Conservation (phyloP, 1,140 invertebrate genomes). For the Hestina assimilis region DNA sequence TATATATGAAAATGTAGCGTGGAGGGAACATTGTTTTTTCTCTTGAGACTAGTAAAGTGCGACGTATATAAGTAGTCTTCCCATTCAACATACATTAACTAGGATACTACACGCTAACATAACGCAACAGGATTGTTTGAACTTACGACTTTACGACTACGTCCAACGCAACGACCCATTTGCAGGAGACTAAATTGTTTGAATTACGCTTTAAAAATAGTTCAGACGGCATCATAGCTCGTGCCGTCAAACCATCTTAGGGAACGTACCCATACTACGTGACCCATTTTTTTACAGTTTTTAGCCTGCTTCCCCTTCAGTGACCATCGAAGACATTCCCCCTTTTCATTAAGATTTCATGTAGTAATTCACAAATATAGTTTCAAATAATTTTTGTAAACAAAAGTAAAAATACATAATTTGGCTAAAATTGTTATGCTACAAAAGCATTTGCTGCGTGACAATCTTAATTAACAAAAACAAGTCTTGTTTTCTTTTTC, state of each 20-base stretch:
- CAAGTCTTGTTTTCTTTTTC: too few species aligned
- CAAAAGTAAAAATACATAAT: too few species aligned
- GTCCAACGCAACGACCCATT: slow-evolving; percentile 11
- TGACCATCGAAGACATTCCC: too few species aligned
- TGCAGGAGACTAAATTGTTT: slow-evolving; percentile 5
- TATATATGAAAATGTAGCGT: slow-evolving; percentile 39
- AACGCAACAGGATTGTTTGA: not conserved
- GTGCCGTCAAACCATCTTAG: slow-evolving; percentile 25
- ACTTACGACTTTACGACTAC: not conserved
- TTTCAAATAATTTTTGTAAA: too few species aligned
- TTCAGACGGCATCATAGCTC: slow-evolving; percentile 23
- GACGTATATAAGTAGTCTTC: slow-evolving; percentile 53
- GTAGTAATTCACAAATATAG: too few species aligned
- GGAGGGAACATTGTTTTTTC: slow-evolving; percentile 42
- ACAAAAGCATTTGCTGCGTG: too few species aligned
- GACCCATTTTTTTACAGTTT: too few species aligned
- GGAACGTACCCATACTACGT: too few species aligned
- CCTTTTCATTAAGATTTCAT: too few species aligned
- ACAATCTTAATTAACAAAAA: too few species aligned
- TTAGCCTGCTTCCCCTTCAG: too few species aligned
- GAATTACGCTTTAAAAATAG: slow-evolving; percentile 20
- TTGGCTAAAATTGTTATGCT: too few species aligned
- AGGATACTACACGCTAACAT: slow-evolving; percentile 25
- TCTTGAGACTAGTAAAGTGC: slow-evolving; percentile 54
- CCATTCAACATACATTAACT: slow-evolving; percentile 56